Conservation (phyloP, 1,140 invertebrate species). For the Drosophila ogumai region DNA sequence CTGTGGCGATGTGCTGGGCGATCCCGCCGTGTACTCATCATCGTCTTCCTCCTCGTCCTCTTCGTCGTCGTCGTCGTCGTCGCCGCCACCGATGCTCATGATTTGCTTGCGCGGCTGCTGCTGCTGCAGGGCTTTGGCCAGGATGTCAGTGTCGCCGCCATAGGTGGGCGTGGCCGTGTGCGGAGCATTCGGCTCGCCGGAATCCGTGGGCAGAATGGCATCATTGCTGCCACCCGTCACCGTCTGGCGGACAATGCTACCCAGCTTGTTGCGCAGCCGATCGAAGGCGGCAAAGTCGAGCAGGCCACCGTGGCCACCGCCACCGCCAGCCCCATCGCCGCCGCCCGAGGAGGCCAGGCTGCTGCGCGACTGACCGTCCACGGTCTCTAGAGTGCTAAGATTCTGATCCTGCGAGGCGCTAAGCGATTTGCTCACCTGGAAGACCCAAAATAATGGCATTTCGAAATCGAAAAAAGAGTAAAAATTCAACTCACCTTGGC, state of each 20-base stretch:
- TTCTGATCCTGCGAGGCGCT: constrained; percentile 81
- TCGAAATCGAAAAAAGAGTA: not conserved
- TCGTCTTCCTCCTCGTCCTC: constrained; percentile 55
- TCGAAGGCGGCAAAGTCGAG: constrained; percentile 87
- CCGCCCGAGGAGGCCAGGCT: constrained; percentile 85
- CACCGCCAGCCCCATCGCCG: constrained; percentile 50
- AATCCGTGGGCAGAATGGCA: constrained; percentile 34
- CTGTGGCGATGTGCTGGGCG: constrained; percentile 38
- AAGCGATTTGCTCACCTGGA: constrained; percentile 81
- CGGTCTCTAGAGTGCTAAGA: constrained; percentile 85
- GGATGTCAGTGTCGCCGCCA: constrained; percentile 90
- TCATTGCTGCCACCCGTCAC: constrained; percentile 73
- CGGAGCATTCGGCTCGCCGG: constrained; percentile 50
- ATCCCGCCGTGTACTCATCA: constrained; percentile 19
- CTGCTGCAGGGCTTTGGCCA: constrained; percentile 86
- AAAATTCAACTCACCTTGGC: constrained; percentile 30
- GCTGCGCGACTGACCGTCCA: constrained; percentile 86
- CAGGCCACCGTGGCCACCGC: constrained; percentile 45
- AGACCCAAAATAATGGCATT: not conserved
- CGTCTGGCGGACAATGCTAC: constrained; percentile 88
- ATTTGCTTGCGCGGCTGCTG: constrained; percentile 83
- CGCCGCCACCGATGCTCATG: constrained; percentile 74
- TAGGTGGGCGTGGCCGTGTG: constrained; percentile 86
- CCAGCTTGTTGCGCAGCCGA: constrained; percentile 86
- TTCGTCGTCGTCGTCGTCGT: constrained; percentile 58